Conservation (phyloP, 2,888 invertebrate genomes). For the Hirtodrosophila cameraria region DNA sequence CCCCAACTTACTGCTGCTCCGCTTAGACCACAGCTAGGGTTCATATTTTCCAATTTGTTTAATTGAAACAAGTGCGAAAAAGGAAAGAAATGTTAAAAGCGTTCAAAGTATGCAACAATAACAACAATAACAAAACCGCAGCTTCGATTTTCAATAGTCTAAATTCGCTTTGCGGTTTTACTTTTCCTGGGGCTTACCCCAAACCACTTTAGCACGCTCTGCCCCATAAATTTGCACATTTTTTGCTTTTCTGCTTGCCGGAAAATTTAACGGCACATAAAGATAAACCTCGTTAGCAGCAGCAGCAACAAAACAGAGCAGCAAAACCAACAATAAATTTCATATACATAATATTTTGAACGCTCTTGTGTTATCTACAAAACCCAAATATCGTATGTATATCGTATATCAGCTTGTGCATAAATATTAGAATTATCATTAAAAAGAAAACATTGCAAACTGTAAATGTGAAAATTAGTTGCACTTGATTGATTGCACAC, state of each 20-base stretch:
- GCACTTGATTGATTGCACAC: constrained; percentile 35
- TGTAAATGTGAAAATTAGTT: constrained; percentile 33
- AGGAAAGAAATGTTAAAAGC: constrained; percentile 28
- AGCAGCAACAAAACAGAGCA: constrained; percentile 36
- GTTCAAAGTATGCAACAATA: constrained; percentile 34
- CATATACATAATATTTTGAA: constrained; percentile 33
- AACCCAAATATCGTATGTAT: constrained; percentile 2
- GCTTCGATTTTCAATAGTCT: constrained; percentile 71
- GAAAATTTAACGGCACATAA: constrained; percentile 65
- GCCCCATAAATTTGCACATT: constrained; percentile 56
- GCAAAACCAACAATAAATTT: constrained; percentile 7
- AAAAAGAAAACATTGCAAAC: constrained; percentile 9
- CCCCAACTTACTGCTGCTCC: background rate
- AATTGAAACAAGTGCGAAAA: constrained; percentile 75
- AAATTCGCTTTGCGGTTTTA: constrained; percentile 55
- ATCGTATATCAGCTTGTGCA: constrained; percentile 42
- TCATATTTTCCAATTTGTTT: constrained; percentile 80
- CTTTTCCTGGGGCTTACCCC: constrained; percentile 18
- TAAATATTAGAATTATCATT: constrained; percentile 49
- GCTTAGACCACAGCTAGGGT: constrained; percentile 47
- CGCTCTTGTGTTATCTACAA: constrained; percentile 36
- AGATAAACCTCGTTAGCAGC: constrained; percentile 59
- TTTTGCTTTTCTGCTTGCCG: constrained; percentile 35
- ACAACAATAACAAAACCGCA: constrained; percentile 49
- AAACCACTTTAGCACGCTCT: constrained; percentile 32